Evolutionary conservation across 1,140 invertebrate species (phyloP).

Genomic region (Drosophila neocordata): DNA sequence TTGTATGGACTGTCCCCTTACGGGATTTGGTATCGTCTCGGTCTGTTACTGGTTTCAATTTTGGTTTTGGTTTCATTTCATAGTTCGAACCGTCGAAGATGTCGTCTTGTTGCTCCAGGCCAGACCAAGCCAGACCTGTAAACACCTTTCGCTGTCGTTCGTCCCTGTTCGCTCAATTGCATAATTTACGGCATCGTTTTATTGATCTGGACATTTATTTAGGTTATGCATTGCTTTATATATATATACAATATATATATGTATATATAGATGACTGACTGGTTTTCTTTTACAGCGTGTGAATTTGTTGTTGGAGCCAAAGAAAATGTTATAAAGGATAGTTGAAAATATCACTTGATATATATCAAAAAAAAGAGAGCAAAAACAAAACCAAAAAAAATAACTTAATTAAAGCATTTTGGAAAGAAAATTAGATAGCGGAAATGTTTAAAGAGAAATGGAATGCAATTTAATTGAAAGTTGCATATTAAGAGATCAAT

Average conservation of each 20-base stretch:
- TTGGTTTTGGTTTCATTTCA: slow-evolving; percentile 37
- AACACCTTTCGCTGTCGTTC: slow-evolving; percentile 67
- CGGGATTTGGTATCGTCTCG: background rate
- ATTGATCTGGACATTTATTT: slow-evolving; percentile 75
- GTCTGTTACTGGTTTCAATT: slow-evolving; percentile 36
- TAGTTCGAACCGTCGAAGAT: slow-evolving; percentile 40
- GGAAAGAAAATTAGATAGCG: slow-evolving; percentile 7
- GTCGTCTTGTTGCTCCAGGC: slow-evolving; percentile 29
- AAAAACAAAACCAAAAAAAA: no score
- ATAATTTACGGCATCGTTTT: slow-evolving; percentile 76
- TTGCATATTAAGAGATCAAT: background rate
- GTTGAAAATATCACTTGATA: background rate
- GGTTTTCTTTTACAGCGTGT: slow-evolving; percentile 53
- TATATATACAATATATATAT: slow-evolving; percentile 5
- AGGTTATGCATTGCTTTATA: slow-evolving; percentile 63
- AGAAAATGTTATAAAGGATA: slow-evolving; percentile 18
- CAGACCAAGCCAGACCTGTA: slow-evolving; percentile 36
- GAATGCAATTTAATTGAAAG: slow-evolving; percentile 1
- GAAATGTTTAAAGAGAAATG: slow-evolving; percentile 6
- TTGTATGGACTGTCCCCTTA: background rate
- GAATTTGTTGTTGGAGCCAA: slow-evolving; percentile 30
- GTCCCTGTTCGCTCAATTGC: slow-evolving; percentile 55
- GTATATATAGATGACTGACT: slow-evolving; percentile 29
- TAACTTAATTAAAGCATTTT: slow-evolving; percentile 1
- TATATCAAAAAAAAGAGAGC: background rate